Evolutionary conservation across 2,797 vertebrate species (phyloP).

Genomic region (Cottoperca gobio): DNA sequence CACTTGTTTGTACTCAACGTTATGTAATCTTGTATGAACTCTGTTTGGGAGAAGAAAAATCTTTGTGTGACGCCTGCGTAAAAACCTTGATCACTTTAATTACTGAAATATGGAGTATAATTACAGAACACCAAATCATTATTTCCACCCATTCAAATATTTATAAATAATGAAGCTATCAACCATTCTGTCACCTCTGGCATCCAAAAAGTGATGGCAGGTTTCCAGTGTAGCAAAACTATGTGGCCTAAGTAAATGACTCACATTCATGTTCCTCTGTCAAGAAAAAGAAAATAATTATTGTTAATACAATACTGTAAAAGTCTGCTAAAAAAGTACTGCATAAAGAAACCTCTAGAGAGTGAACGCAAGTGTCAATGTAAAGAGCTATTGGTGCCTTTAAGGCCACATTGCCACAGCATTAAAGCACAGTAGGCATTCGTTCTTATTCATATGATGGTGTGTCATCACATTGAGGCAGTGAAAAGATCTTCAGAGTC

Average conservation of each 20-base stretch:
- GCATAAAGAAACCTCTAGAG: conserved; percentile 9
- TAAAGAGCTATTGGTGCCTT: conserved; percentile 32
- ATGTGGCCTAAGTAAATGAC: not conserved
- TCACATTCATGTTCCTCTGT: not conserved
- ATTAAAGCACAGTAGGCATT: conserved; percentile 32
- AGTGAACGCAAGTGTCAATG: conserved; percentile 26
- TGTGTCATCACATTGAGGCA: conserved; percentile 52
- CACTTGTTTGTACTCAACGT: not conserved
- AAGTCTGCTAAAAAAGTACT: not conserved
- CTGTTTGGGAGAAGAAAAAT: not conserved
- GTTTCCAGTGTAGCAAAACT: conserved; percentile 6
- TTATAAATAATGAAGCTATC: conserved; percentile 7
- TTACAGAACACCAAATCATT: not conserved
- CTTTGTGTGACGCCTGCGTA: not conserved
- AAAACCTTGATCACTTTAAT: not conserved
- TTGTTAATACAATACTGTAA: not conserved
- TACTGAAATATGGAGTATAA: not conserved
- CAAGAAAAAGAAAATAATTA: not conserved
- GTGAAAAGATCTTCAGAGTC: conserved; percentile 64
- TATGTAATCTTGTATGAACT: not conserved
- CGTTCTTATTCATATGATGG: conserved; percentile 44
- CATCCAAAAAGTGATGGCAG: not conserved
- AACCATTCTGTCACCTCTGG: not conserved
- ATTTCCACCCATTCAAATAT: conserved; percentile 1
- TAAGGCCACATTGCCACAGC: conserved; percentile 31